phyloP scores from a whole-genome alignment of 2,113 vertebrate species.

The Amblyopsis rosae region DNA sequence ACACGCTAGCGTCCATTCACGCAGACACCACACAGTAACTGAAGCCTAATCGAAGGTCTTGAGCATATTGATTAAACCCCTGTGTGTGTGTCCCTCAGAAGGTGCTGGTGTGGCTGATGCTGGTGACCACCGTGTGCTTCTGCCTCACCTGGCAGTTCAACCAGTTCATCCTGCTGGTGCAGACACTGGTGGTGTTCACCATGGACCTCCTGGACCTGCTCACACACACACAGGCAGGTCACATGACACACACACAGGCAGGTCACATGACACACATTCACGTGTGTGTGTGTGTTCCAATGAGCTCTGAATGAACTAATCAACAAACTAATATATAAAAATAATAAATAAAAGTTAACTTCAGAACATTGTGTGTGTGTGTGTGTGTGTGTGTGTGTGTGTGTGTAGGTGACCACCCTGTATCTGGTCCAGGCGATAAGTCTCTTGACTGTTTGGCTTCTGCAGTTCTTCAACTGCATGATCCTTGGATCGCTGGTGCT shows the following conservation, averaged over 20 bases:
- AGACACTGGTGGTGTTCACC: slow-evolving; percentile 86
- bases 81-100: slow-evolving; percentile 73
- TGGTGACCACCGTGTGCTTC: slow-evolving; percentile 88
- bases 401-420: slow-evolving; percentile 81
- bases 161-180: slow-evolving; percentile 93
- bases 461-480: slow-evolving; percentile 97
- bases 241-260: background rate
- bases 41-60: no score
- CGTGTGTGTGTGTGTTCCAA: background rate
- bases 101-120: slow-evolving; percentile 83
- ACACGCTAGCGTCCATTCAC: no score
- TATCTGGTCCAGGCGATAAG: slow-evolving; percentile 85
- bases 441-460: slow-evolving; percentile 86
- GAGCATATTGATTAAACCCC: no score
- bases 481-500: slow-evolving; percentile 91
- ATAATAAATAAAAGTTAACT: no score
- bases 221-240: slow-evolving; percentile 82
- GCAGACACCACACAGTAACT: no score
- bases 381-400: slow-evolving; percentile 30
- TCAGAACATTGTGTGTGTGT: slow-evolving; percentile 10
- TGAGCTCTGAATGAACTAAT: no score
- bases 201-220: slow-evolving; percentile 88
- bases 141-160: slow-evolving; percentile 98
- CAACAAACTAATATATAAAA: no score
- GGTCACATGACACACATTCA: background rate